Evolutionary conservation across 1,140 invertebrate species (phyloP), one percentile per base, ranked within the genome.

Genomic region (Proctacanthus coquilletti): DNA sequence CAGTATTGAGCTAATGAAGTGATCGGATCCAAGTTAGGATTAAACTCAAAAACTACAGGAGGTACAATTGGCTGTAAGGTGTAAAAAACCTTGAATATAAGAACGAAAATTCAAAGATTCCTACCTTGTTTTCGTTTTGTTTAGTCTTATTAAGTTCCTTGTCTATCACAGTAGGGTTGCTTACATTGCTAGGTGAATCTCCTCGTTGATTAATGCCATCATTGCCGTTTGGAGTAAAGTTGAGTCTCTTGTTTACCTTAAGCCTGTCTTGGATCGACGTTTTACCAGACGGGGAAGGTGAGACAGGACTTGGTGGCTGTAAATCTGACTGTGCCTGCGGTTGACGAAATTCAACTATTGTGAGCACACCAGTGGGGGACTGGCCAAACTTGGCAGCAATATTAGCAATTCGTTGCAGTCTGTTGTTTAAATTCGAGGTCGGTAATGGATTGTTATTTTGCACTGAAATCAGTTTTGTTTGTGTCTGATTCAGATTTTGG

Each of bases 1-100:
- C 55, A 58, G 14, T 56, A 58, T 31, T 42, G 34, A 5, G 41
- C 25, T 3, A 58, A 14, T 2, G 43, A 44, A 2, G 34, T 39
- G 9, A 49, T 38, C 0, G 52, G 40, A 41, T 56, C 36, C 13
- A 39, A 17, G 18, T 44, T 44, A n/a, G 36, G 37, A 30, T 41
- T 33, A 37, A 41, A 42, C 39, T 42, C 27, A 27, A 29, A 40
- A 36, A 42, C 20, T 21, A 27, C 23, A 27, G 44, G 25, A 29
- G 29, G 37, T 13, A 34, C 18, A 8, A 33, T 33, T 18, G 21
- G 25, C 38, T 42, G 21, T 1, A 42, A 25, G 23, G n/a, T 8
- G n/a, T 8, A 27, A 39, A 20, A 38, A 19, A n/a, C 18, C 15
- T 31, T 33, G 9, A 33, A 4, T 33, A 33, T 17, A 33, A 33